Evolutionary conservation across 1,140 invertebrate genomes (phyloP).

Genomic region (Drosophila willistoni): DNA sequence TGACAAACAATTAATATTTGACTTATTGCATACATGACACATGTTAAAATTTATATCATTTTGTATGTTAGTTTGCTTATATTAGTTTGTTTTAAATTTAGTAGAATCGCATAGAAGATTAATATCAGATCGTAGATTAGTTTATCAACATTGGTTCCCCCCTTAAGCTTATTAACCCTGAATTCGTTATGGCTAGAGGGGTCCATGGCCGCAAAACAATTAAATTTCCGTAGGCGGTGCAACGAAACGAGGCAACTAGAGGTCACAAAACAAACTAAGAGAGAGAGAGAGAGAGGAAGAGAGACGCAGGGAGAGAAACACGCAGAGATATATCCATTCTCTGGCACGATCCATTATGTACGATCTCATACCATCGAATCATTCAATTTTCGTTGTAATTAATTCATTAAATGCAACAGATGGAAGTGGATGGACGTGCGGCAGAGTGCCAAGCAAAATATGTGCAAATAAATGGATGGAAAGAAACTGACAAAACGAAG

Average conservation of each 20-base stretch:
- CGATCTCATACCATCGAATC: conserved; percentile 3
- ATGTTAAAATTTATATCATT: no score
- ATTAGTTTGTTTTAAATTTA: no score
- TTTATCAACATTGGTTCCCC: neutral
- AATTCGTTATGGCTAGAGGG: neutral
- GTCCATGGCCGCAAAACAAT: conserved; percentile 13
- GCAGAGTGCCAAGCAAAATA: conserved; percentile 16
- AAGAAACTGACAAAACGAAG: neutral
- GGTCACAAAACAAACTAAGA: conserved; percentile 30
- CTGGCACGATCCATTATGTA: neutral
- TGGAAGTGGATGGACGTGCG: conserved; percentile 25
- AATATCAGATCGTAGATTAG: no score
- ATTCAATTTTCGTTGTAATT: conserved; percentile 43
- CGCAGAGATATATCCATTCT: conserved; percentile 6
- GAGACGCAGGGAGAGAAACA: neutral
- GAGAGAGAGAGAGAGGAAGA: neutral
- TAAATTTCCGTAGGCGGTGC: conserved; percentile 45
- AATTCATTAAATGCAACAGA: conserved; percentile 62
- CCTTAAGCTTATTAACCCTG: conserved; percentile 6
- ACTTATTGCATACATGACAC: no score
- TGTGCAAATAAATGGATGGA: neutral
- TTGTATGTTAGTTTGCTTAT: no score
- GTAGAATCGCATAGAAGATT: no score
- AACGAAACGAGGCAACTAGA: conserved; percentile 46
- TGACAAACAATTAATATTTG: no score